Base-by-base conservation (phyloP, 2,888 invertebrate species). In the Gandaritis pyraliata region DNA sequence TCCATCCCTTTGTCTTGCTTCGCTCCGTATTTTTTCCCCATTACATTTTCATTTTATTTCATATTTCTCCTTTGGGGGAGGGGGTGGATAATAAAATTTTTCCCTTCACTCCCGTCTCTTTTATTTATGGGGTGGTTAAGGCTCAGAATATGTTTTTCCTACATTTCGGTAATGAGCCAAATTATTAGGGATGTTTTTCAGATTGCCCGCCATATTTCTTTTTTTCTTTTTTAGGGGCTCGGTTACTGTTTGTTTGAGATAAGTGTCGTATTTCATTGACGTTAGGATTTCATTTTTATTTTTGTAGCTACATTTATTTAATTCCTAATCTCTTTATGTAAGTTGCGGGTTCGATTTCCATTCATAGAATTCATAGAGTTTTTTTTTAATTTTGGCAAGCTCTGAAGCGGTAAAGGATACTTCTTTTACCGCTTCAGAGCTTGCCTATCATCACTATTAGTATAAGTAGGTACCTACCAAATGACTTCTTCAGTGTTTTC, bases 41-140 rank as follows among this genome's bases (percentile, higher is more conserved):
- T 92, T 91, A 91, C 88, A 87, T 91, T 92, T 92, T 90, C 92
- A 92, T 91, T 92, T 92, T 92, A 91, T 91, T 90, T 90, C 91
- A 92, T 90, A 90, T 91, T 91, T 86, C 90, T 89, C 91, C 88
- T 88, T 86, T 79, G 73, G 82, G 85, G 82, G 73, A 54, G 68
- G 74, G 74, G 61, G 68, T 80, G 86, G 84, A 87, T 90, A 90
- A 91, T 90, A 91, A 89, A 90, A 89, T 84, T 90, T 90, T 91
- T 90, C 89, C 89, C 90, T 87, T 81, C 78, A 78, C 81, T 69
- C 81, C 81, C 82, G 77, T 82, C 86, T 81, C 85, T 82, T 87
- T 91, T 90, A 92, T 92, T 92, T 92, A 92, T 91, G 83, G 85
- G 80, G 80, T 79, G 85, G 84, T 86, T 83, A 86, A 86, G 82